Evolutionary conservation across 23 tunicate species (phyloP).

Genomic region (Pegea sp.): DNA sequence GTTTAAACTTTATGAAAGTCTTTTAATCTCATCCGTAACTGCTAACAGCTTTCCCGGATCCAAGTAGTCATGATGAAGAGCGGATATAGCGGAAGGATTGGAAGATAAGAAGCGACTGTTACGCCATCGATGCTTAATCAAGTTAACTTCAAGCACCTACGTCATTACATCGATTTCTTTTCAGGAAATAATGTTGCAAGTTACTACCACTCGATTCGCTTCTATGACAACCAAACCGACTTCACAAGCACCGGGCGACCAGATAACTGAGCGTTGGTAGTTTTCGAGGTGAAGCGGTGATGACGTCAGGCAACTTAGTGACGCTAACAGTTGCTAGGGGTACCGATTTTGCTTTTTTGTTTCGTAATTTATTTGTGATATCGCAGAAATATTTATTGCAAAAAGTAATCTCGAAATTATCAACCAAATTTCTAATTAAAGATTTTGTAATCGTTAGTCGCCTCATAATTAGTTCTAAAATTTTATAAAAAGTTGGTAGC

Average conservation of each 20-base stretch:
- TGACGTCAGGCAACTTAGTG: too few relatives aligned
- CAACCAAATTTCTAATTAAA: too few relatives aligned
- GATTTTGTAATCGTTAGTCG: too few relatives aligned
- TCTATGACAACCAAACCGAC: slow-evolving; percentile 34
- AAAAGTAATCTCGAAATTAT: too few relatives aligned
- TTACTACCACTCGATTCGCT: slow-evolving; percentile 20
- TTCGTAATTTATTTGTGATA: too few relatives aligned
- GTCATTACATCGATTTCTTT: not conserved
- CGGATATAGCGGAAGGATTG: slow-evolving; percentile 18
- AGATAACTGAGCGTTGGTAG: slow-evolving; percentile 51
- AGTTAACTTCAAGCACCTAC: too few relatives aligned
- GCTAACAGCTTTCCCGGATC: slow-evolving; percentile 25
- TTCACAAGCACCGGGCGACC: slow-evolving; percentile 43
- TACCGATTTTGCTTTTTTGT: slow-evolving; percentile 30
- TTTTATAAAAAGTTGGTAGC: too few relatives aligned
- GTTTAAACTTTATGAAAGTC: slow-evolving; percentile 37
- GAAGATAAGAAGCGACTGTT: slow-evolving; percentile 42
- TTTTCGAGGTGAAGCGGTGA: slow-evolving; percentile 12
- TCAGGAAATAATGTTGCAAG: slow-evolving; percentile 31
- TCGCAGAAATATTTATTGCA: too few relatives aligned
- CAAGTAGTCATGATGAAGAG: slow-evolving; percentile 4
- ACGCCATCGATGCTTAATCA: too few relatives aligned
- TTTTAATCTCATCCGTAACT: slow-evolving; percentile 9
- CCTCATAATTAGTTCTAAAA: too few relatives aligned
- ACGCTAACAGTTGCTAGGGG: slow-evolving; percentile 9